Percentiles rank a stretch among this genome's conserved stretches.
Conservation (phyloP, 2,113 vertebrate genomes). For the Mus spicilegus region DNA sequence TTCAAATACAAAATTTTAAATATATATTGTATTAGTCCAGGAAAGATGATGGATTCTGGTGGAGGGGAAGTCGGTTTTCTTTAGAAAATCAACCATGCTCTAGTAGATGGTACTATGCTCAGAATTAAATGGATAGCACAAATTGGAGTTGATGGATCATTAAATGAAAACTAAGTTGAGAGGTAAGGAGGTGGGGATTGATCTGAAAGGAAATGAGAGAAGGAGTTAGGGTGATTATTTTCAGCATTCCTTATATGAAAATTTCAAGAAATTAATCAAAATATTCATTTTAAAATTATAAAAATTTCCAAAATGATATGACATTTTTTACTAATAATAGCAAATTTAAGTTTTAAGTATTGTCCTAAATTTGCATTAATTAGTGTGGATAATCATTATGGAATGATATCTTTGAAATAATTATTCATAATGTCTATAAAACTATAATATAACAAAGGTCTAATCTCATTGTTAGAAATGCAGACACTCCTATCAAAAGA, state of each 20-base stretch:
- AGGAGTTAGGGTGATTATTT: neutral
- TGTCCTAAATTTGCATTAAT: neutral
- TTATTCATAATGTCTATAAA: slow-evolving; percentile 3
- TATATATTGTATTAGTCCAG: no score
- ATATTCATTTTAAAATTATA: neutral
- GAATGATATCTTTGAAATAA: neutral
- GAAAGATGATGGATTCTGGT: neutral
- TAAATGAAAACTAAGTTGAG: neutral
- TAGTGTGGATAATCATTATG: neutral
- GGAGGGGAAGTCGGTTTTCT: neutral
- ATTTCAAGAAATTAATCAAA: neutral
- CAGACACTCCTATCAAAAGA: no score
- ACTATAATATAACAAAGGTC: neutral
- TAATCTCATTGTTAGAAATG: neutral
- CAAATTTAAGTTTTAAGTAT: neutral
- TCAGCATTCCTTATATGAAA: neutral
- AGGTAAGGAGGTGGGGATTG: neutral
- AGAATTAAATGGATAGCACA: neutral
- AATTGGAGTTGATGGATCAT: neutral
- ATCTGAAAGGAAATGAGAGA: neutral
- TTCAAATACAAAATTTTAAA: neutral
- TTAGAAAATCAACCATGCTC: neutral
- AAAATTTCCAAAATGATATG: neutral
- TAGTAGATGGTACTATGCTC: neutral
- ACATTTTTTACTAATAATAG: neutral